These are phyloP conservation scores for Liasis olivaceus DNA, from an alignment of 2,797 vertebrate species.

Conservation along the genomic window DNA sequence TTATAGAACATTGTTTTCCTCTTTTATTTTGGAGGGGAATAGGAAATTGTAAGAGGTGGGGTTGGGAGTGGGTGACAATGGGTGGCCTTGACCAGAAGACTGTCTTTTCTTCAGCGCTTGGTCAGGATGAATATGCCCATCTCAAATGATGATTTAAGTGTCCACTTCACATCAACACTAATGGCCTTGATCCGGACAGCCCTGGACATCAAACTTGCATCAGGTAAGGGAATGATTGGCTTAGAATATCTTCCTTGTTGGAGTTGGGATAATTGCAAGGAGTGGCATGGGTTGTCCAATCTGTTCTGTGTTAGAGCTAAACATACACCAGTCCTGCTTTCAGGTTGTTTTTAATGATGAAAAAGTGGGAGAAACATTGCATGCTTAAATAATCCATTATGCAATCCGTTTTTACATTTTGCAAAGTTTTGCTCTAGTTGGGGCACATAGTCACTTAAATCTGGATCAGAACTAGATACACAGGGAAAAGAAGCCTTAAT, in stretches of 20 bases:
- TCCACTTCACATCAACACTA: conserved; percentile 94
- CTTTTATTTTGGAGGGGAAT: background rate
- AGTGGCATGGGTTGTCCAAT: background rate
- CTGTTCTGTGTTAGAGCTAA: no score
- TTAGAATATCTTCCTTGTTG: no score
- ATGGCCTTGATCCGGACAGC: conserved; percentile 96
- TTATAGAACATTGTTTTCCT: background rate
- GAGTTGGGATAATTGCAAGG: background rate
- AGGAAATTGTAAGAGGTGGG: background rate
- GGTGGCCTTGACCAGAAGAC: background rate
- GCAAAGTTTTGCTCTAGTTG: no score
- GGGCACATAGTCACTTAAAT: no score
- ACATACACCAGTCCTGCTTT: no score
- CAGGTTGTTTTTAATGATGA: no score
- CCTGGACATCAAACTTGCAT: conserved; percentile 90
- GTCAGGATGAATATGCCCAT: conserved; percentile 98
- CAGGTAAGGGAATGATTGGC: conserved; percentile 77
- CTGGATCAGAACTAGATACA: no score
- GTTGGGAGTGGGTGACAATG: conserved; percentile 15
- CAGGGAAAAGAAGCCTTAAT: no score
- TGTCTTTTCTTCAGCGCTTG: conserved; percentile 79
- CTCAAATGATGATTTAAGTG: conserved; percentile 85
- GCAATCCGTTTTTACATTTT: no score
- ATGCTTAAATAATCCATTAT: no score
- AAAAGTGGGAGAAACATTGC: no score